A percentile compares a stretch with the other conserved stretches of the same genome.
Conservation (phyloP, 2,888 invertebrate genomes). For the Agrotis exclamationis region DNA sequence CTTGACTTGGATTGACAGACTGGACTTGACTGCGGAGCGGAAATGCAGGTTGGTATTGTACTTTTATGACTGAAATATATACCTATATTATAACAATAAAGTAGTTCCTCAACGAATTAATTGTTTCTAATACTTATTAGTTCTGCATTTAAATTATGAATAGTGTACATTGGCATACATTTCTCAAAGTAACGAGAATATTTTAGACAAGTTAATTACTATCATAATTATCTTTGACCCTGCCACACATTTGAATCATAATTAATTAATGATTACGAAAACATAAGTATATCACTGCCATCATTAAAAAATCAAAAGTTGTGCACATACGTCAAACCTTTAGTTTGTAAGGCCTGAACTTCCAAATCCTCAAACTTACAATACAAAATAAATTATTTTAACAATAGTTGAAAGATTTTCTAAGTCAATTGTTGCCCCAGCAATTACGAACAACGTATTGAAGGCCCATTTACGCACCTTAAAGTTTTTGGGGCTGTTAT, state of each 20-base stretch:
- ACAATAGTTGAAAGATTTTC: neutral
- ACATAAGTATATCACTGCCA: constrained; percentile 27
- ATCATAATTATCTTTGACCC: constrained; percentile 18
- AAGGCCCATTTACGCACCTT: neutral
- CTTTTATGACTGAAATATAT: constrained; percentile 8
- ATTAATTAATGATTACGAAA: constrained; percentile 25
- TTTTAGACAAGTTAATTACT: neutral
- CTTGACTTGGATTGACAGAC: constrained; percentile 70
- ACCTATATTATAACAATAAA: too few species aligned
- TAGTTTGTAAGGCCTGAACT: neutral
- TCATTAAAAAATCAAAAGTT: neutral
- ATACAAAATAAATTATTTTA: neutral
- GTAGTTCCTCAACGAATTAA: too few species aligned
- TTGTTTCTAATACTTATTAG: too few species aligned
- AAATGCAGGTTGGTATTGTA: constrained; percentile 65
- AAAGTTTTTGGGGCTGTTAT: neutral
- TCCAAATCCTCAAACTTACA: neutral
- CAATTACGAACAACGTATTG: neutral
- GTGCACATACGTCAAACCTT: neutral
- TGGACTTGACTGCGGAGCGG: constrained; percentile 54
- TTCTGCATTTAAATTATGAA: too few species aligned
- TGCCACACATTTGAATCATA: neutral
- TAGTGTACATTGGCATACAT: neutral
- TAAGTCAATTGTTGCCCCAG: neutral
- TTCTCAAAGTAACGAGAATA: neutral